Base-by-base conservation (phyloP, 2,888 invertebrate genomes). In the Charanyca ferruginea region DNA sequence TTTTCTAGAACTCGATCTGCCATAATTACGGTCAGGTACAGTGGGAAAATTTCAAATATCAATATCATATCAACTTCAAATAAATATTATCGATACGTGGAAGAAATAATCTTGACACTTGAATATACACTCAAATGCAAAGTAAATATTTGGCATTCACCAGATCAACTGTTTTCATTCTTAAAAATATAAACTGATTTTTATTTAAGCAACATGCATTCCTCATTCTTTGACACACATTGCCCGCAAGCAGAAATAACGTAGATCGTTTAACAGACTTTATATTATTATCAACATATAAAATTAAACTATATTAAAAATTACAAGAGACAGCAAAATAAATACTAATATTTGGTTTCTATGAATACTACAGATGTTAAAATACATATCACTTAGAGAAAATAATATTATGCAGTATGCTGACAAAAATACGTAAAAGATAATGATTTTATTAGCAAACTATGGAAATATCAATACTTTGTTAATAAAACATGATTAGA, bases 331-430 rank as follows among this genome's bases (percentile, higher is more conserved):
- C 25, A 61, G 62, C 54, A 77, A 87, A 75, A 85, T 84, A 89
- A 77, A 90, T 88, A 89, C 87, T 91, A 89, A 85, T 90, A 91
- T 91, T 91, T 91, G 91, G 92, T 87, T 84, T 87, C 73, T 80
- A 87, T 84, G 81, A 90, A 91, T 91, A 90, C 89, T 91, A 89
- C 82, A 83, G 54, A 73, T 52, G n/a, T 59, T 45, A 60, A 66
- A 60, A 70, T 70, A 73, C 48, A 79, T 79, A 79, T 75, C 48
- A 72, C 61, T 51, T 51, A 55, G 11, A 60, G 13, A 54, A 48
- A 59, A 42, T 13, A 38, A 45, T 61, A 71, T 54, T 59, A 66
- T 66, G 66, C 63, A 58, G 53, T 51, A 32, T 28, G 38, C 44
- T 28, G 22, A 42, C 35, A 42, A 45, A 20, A 66, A 45, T 23